Evolutionary conservation across 2,797 vertebrate species (phyloP).

Genomic region (Tolypeutes matacus): DNA sequence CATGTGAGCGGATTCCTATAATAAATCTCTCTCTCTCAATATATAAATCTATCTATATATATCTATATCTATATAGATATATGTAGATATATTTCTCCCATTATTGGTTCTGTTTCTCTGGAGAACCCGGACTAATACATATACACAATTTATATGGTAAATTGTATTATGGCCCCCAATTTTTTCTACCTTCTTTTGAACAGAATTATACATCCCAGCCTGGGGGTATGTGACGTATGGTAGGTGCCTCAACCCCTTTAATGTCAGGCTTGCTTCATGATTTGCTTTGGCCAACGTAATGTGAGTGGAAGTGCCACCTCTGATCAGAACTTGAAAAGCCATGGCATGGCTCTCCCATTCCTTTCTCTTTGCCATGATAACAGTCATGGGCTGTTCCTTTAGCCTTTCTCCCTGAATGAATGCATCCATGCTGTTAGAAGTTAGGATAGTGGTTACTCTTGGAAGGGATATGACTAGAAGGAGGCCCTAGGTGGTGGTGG

Average conservation of each 20-base stretch:
- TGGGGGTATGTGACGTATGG: neutral
- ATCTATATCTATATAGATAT: no score
- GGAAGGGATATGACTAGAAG: neutral
- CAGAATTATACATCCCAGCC: neutral
- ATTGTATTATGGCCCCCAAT: neutral
- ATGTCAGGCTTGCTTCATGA: neutral
- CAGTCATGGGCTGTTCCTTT: neutral
- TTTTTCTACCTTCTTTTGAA: neutral
- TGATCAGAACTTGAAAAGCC: neutral
- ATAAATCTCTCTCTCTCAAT: no score
- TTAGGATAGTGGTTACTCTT: neutral
- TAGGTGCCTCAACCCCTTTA: neutral
- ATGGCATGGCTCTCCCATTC: neutral
- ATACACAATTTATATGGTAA: neutral
- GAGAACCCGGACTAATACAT: neutral
- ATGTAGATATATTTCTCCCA: no score
- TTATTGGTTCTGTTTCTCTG: no score
- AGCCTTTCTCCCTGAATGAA: neutral
- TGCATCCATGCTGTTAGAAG: neutral
- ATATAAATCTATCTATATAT: no score
- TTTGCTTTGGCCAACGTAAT: neutral
- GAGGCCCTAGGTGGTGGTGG: neutral
- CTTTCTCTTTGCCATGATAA: neutral
- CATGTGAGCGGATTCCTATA: no score
- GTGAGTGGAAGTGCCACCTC: neutral